phyloP scores from a whole-genome alignment of 2,888 invertebrate genomes.

The Nesidiocoris tenuis region DNA sequence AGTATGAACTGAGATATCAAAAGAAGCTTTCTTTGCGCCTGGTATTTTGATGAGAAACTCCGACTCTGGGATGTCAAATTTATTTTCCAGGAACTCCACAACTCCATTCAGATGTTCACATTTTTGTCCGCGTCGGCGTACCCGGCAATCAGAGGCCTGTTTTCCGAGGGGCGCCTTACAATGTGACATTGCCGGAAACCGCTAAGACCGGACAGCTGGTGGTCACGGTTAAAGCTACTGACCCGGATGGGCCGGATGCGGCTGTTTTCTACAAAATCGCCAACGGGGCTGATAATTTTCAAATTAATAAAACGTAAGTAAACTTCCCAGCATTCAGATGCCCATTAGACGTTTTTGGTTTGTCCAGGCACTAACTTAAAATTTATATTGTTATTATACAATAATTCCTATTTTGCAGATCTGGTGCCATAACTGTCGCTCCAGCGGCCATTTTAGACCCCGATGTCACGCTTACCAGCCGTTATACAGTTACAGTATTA shows the following conservation, averaged over 20 bases:
- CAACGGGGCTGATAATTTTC: slow-evolving; percentile 74
- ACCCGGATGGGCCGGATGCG: slow-evolving; percentile 75
- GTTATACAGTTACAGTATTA: slow-evolving; percentile 68
- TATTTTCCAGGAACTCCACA: slow-evolving; percentile 65
- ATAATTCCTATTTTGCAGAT: slow-evolving; percentile 56
- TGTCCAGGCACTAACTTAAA: slow-evolving; percentile 19
- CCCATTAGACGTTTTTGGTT: not conserved
- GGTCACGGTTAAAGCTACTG: slow-evolving; percentile 69
- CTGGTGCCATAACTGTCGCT: slow-evolving; percentile 70
- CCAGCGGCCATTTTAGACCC: slow-evolving; percentile 71
- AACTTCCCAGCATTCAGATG: not conserved
- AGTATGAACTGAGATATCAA: too few species aligned
- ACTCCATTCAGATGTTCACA: slow-evolving; percentile 65
- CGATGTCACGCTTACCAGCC: slow-evolving; percentile 55
- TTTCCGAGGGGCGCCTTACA: slow-evolving; percentile 68
- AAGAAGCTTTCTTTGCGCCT: too few species aligned
- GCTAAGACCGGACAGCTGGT: slow-evolving; percentile 68
- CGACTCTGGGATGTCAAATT: too few species aligned
- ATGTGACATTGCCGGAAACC: slow-evolving; percentile 70
- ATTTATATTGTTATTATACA: slow-evolving; percentile 17
- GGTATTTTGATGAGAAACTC: too few species aligned
- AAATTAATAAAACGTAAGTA: slow-evolving; percentile 68
- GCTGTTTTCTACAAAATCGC: slow-evolving; percentile 69
- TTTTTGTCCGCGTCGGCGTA: slow-evolving; percentile 72
- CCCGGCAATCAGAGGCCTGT: slow-evolving; percentile 78